Conservation (phyloP, 2,113 vertebrate genomes). For the Cynoglossus semilaevis region DNA sequence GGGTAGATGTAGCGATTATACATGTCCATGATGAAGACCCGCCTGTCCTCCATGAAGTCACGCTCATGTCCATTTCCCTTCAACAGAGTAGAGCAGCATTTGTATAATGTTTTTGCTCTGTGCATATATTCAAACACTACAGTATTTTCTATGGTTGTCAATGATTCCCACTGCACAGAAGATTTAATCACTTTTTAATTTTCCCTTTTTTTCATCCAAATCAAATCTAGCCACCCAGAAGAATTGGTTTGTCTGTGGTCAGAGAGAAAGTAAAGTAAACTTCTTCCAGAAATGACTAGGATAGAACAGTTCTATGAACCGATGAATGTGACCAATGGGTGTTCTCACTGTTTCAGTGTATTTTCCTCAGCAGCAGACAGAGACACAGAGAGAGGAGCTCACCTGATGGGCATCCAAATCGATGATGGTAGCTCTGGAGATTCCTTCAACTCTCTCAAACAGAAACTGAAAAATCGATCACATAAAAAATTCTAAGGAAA, state of each 20-base stretch:
- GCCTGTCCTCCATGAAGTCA: slow-evolving; percentile 89
- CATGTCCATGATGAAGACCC: slow-evolving; percentile 94
- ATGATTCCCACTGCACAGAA: too few relatives aligned
- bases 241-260: too few relatives aligned
- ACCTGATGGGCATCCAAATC: slow-evolving; percentile 98
- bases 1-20: slow-evolving; percentile 96
- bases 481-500: background rate
- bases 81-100: slow-evolving; percentile 13
- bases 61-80: slow-evolving; percentile 96
- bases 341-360: slow-evolving; percentile 30
- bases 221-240: too few relatives aligned
- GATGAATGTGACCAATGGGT: too few relatives aligned
- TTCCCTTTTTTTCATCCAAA: too few relatives aligned
- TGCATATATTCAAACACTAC: background rate
- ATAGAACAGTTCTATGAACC: too few relatives aligned
- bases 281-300: too few relatives aligned
- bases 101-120: background rate
- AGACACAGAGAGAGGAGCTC: slow-evolving; percentile 54
- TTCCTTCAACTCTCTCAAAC: slow-evolving; percentile 89
- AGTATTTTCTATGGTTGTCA: too few relatives aligned
- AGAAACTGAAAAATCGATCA: slow-evolving; percentile 80
- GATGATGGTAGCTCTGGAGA: slow-evolving; percentile 90
- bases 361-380: slow-evolving; percentile 12
- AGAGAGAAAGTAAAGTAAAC: too few relatives aligned
- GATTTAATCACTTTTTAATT: too few relatives aligned